phyloP scores from a whole-genome alignment of 2,888 invertebrate species.

The Cylloceria caligata region DNA sequence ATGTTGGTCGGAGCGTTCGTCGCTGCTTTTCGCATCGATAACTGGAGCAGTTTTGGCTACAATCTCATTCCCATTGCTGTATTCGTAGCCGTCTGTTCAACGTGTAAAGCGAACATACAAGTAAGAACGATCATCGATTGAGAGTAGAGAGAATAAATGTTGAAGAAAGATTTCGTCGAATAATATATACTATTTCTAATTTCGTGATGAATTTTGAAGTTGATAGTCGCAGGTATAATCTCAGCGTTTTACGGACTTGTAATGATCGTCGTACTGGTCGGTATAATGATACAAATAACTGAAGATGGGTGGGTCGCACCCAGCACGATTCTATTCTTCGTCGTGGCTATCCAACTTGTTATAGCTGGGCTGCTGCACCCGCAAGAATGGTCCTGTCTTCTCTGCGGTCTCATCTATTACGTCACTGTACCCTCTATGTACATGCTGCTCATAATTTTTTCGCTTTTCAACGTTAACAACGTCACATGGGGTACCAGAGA shows the following conservation, averaged over 20 bases:
- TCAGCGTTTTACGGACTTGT: conserved; percentile 92
- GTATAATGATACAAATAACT: conserved; percentile 91
- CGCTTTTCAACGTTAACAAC: conserved; percentile 96
- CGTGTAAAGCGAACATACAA: conserved; percentile 89
- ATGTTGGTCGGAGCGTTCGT: conserved; percentile 98
- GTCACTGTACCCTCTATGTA: conserved; percentile 98
- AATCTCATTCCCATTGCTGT: conserved; percentile 89
- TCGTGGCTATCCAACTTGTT: conserved; percentile 88
- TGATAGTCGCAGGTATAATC: conserved; percentile 90
- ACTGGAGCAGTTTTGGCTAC: conserved; percentile 88
- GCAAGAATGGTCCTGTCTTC: conserved; percentile 90
- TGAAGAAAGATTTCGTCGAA: not conserved
- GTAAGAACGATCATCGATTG: conserved; percentile 85
- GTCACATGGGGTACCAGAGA: conserved; percentile 98
- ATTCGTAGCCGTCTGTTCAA: conserved; percentile 89
- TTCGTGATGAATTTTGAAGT: conserved; percentile 84
- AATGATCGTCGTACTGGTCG: conserved; percentile 95
- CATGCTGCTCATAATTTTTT: conserved; percentile 95
- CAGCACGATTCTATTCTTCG: conserved; percentile 93
- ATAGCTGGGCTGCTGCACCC: conserved; percentile 90
- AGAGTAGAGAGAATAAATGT: no score
- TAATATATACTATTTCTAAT: no score
- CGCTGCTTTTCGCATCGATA: conserved; percentile 91
- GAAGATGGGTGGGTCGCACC: conserved; percentile 93
- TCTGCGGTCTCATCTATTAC: conserved; percentile 92